Conservation (phyloP, 2,797 vertebrate genomes). For the Myiotriccus ornatus region DNA sequence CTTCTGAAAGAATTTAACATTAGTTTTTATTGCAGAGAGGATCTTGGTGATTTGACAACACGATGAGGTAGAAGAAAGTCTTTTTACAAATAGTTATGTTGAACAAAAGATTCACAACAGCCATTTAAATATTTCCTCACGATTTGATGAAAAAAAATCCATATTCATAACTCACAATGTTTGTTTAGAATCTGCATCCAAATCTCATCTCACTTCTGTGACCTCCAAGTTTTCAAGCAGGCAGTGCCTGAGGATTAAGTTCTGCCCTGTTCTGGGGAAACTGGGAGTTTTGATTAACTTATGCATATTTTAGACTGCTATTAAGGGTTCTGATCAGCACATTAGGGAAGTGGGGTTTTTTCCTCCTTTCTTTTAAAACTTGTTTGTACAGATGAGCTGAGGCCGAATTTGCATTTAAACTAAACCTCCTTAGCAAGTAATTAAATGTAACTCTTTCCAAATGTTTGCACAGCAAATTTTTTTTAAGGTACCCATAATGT, state of each 20-base stretch:
- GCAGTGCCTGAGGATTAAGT: background rate
- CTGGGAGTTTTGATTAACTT: background rate
- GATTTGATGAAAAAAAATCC: background rate
- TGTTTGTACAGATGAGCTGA: background rate
- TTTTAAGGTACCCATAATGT: background rate
- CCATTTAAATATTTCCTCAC: background rate
- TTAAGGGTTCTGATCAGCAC: background rate
- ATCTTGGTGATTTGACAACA: background rate
- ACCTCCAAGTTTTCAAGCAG: background rate
- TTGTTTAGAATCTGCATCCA: background rate
- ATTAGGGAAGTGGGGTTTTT: rapidly evolving
- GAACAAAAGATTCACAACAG: background rate
- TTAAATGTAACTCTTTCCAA: background rate
- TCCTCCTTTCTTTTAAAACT: background rate
- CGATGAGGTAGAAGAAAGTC: background rate
- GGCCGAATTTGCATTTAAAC: background rate
- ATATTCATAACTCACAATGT: background rate
- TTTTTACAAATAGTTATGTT: background rate
- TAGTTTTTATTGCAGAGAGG: background rate
- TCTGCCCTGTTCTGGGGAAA: background rate
- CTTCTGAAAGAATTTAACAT: background rate
- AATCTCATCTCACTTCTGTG: background rate
- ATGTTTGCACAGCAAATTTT: background rate
- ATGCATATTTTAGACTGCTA: background rate
- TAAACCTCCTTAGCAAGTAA: background rate